Base-by-base conservation (phyloP, 2,888 invertebrate species). In the Spilarctia lutea region DNA sequence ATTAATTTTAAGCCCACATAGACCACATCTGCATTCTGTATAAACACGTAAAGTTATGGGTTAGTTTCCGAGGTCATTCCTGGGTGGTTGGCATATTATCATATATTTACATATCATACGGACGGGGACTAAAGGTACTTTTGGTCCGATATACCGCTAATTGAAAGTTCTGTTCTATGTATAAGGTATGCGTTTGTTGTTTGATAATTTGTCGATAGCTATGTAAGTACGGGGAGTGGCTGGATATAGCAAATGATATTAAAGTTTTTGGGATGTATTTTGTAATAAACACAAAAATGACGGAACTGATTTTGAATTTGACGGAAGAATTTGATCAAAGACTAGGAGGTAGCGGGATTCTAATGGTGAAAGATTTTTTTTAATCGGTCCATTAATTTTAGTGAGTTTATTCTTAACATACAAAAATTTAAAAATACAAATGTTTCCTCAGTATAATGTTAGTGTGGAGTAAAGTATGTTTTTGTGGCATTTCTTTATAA, bases 1-100 rank as follows among this genome's bases (percentile, higher is more conserved):
- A 94, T 94, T 94, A 94, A 94, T 94, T 93, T 93, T 89, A 90
- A 89, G 86, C 91, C 92, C 91, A 93, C 94, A 93, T 94, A 89
- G 87, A 90, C 92, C 91, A 93, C 94, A 93, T 94, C 94, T 92
- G 91, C 90, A 89, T 90, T 90, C 85, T 84, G 86, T 89, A 90
- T 88, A 85, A 83, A 89, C 91, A 90, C 88, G 79, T 86, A 87
- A 93, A 94, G 90, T 93, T 92, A 79, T 73, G 89, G 90, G 88
- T 86, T 85, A 94, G 90, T 93, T 92, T 88, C 86, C 87, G 90
- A 88, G 87, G 89, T 88, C 85, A 88, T 88, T 86, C 86, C 85
- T 89, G 89, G 90, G 91, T 90, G 89, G 90, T 92, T 69, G 76
- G 75, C 48, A 75, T 70, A 95, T 95, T 94, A 91, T 85, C 94